Base-by-base conservation (phyloP, 2,113 vertebrate species). In the Calidris pugnax region DNA sequence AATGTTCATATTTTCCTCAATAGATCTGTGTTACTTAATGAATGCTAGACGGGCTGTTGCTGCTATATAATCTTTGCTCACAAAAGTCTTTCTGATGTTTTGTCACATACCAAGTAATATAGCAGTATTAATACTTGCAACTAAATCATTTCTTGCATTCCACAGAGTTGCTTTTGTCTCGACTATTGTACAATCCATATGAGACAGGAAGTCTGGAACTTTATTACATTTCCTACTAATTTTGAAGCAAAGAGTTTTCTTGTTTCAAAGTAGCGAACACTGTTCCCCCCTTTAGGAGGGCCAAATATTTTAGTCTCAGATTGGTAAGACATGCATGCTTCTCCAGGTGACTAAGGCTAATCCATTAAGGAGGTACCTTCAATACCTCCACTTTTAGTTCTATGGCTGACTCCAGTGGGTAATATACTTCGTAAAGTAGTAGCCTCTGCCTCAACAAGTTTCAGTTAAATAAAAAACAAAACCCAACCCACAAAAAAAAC, bases 321-420 rank as follows among this genome's bases (percentile, higher is more conserved):
- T 63, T 67, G 39, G 27, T 21, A 51, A 63, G 78, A 51, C 2
- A 24, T 14, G 6, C 15, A 43, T 4, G 10, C 35, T 43, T 88
- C 71, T 87, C 60, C 33, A 85, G 41, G 27, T 28, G 30, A 69
- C 13, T 10, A 62, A 27, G 21, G 32, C 20, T 18, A 85, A 85
- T 16, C 30, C 62, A 56, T 6, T 56, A 55, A 83, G 72, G 64
- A 10, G 57, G 28, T 35, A 90, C 6, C 37, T 57, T 66, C 56
- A 43, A 14, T 39, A 85, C 45, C 47, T 84, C 60, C 75, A 18
- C 37, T 87, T 73, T 64, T 56, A 75, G 33, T 27, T 41, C n/a
- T 0, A 0, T n/a, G 59, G 26, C 12, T 30, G 43, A 77, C 39
- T 68, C 16, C 19, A 26, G 2, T 1, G 9, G 37, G 20, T 37